Conservation (phyloP, 2,888 invertebrate species). For the Spatulosminthurus flaviceps region DNA sequence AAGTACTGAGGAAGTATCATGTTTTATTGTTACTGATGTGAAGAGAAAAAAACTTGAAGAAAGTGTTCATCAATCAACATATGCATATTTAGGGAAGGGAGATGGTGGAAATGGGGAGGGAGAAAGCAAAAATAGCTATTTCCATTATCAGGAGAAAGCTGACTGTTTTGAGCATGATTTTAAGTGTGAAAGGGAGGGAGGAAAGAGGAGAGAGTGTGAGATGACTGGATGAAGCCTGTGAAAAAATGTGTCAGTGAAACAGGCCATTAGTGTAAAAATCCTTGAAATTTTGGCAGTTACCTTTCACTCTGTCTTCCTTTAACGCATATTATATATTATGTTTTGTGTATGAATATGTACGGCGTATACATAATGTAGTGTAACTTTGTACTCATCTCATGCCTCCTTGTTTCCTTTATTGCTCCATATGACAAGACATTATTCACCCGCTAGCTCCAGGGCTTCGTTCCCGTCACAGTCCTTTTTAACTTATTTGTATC, state of each 20-base stretch:
- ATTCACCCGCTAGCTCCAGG: neutral
- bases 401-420: conserved; percentile 11
- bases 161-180: neutral
- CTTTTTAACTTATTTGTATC: too few species aligned
- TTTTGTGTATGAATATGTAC: too few species aligned
- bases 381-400: neutral
- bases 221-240: neutral
- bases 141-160: neutral
- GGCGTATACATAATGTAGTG: neutral
- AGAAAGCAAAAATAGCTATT: neutral
- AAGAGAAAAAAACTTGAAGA: too few species aligned
- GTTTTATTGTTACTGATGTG: too few species aligned
- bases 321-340: neutral
- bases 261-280: conserved; percentile 31
- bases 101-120: neutral
- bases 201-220: neutral
- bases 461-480: too few species aligned
- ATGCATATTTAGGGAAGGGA: too few species aligned
- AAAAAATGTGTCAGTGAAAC: conserved; percentile 36
- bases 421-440: conserved; percentile 20
- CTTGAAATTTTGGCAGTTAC: conserved; percentile 23
- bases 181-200: neutral
- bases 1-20: too few species aligned
- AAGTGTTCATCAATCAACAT: too few species aligned
- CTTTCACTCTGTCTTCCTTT: conserved; percentile 3